These are phyloP conservation scores for Sinocyclocheilus maitianheensis DNA, from an alignment of 2,113 vertebrate species.

Conservation along the genomic window DNA sequence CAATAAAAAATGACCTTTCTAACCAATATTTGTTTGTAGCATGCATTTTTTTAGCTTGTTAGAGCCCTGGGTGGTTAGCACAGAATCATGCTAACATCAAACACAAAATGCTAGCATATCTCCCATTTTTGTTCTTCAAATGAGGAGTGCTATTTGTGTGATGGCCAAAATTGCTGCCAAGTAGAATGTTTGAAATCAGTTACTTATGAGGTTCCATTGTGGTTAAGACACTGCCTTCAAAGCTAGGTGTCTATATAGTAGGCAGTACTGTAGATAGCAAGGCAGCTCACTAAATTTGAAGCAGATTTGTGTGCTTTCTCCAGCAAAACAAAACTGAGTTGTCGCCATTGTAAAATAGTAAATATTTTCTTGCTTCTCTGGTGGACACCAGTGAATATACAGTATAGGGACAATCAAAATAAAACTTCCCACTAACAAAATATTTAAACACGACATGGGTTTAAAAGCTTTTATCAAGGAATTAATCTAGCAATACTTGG, in stretches of 20 bases:
- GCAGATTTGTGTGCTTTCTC: background rate
- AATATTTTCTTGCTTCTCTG: background rate
- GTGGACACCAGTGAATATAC: background rate
- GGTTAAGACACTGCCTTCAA: background rate
- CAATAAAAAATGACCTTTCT: background rate
- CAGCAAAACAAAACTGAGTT: background rate
- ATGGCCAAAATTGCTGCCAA: background rate
- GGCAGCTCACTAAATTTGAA: background rate
- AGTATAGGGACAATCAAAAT: background rate
- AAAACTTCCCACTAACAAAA: background rate
- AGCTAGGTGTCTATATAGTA: background rate
- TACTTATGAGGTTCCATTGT: background rate
- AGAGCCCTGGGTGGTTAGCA: background rate
- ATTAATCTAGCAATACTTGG: slow-evolving; percentile 21
- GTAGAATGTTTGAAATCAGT: background rate
- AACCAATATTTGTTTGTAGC: background rate
- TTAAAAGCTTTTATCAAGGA: slow-evolving; percentile 29
- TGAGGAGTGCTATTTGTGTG: background rate
- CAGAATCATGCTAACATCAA: background rate
- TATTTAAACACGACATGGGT: slow-evolving; percentile 6
- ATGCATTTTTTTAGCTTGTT: background rate
- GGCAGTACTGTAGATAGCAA: background rate
- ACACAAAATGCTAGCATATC: background rate
- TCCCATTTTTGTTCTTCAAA: background rate
- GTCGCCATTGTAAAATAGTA: background rate